These are phyloP conservation scores for Regulus satrapa DNA, from an alignment of 2,113 vertebrate species.

Conservation along the genomic window DNA sequence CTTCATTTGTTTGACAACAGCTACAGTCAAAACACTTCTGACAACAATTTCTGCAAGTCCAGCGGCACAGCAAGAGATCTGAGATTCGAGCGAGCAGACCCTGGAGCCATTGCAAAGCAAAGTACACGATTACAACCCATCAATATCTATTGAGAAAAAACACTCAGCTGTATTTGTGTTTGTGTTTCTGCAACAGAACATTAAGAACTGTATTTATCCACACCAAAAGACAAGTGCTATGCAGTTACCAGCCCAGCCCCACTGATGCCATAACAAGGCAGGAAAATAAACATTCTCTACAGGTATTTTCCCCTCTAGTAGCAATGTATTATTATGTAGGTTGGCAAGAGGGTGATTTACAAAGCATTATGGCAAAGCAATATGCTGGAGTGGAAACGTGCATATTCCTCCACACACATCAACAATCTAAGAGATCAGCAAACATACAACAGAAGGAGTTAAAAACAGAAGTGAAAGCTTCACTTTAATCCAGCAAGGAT, in stretches of 20 bases:
- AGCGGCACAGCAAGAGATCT: constrained; percentile 84
- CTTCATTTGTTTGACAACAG: constrained; percentile 84
- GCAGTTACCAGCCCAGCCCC: constrained; percentile 12
- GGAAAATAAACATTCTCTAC: constrained; percentile 48
- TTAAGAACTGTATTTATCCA: constrained; percentile 44
- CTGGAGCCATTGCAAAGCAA: constrained; percentile 69
- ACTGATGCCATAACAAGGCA: neutral
- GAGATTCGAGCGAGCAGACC: constrained; percentile 84
- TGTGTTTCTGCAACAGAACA: neutral
- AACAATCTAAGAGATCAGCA: neutral
- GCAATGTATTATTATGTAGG: constrained; percentile 19
- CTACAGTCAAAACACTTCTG: constrained; percentile 84
- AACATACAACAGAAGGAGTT: neutral
- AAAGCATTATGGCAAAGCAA: constrained; percentile 1
- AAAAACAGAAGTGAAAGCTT: constrained; percentile 5
- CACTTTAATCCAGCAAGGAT: neutral
- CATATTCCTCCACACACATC: constrained; percentile 15
- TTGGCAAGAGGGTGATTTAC: constrained; percentile 46
- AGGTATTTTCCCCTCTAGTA: constrained; percentile 57
- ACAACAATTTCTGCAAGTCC: constrained; percentile 83
- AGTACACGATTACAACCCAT: constrained; percentile 62
- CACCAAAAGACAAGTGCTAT: constrained; percentile 38
- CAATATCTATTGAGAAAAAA: constrained; percentile 7
- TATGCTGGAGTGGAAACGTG: constrained; percentile 19
- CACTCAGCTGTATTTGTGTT: constrained; percentile 48